A percentile compares a stretch with the other conserved stretches of the same genome.
phyloP scores from a whole-genome alignment of 2,888 invertebrate species.

The Atherix ibis region DNA sequence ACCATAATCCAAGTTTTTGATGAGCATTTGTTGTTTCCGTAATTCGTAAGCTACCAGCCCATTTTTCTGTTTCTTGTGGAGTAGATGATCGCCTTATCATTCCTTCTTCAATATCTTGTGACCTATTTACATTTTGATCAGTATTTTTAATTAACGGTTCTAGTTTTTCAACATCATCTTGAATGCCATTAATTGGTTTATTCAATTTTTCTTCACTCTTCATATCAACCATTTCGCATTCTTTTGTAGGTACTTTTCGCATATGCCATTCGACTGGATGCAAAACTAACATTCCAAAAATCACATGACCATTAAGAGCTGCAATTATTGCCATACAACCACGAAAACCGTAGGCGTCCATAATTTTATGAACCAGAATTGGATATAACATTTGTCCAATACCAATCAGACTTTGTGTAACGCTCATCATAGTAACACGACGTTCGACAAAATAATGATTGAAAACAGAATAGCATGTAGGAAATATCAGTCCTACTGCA shows the following conservation, averaged over 20 bases:
- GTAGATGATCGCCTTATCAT: too few species aligned
- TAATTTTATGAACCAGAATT: slow-evolving; percentile 41
- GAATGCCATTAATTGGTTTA: too few species aligned
- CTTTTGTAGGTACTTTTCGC: slow-evolving; percentile 34
- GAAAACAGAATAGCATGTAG: slow-evolving; percentile 55
- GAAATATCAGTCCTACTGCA: slow-evolving; percentile 57
- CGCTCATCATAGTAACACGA: slow-evolving; percentile 56
- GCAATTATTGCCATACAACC: slow-evolving; percentile 52
- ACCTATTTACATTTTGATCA: too few species aligned
- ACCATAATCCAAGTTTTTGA: too few species aligned
- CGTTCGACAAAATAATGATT: slow-evolving; percentile 57
- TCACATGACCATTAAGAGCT: slow-evolving; percentile 47
- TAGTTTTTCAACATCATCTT: slow-evolving; percentile 2
- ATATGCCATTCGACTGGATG: slow-evolving; percentile 62
- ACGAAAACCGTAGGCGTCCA: slow-evolving; percentile 49
- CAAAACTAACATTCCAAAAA: slow-evolving; percentile 54
- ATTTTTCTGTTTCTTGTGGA: too few species aligned
- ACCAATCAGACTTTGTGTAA: slow-evolving; percentile 55
- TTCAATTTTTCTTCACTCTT: not conserved
- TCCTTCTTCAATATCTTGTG: too few species aligned
- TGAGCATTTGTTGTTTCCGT: too few species aligned
- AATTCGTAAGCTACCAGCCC: too few species aligned
- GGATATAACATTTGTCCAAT: slow-evolving; percentile 53
- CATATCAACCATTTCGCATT: slow-evolving; percentile 19
- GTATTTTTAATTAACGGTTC: slow-evolving; percentile 7